Conservation (phyloP, 1,140 invertebrate species). For the Parapsyche elsis region DNA sequence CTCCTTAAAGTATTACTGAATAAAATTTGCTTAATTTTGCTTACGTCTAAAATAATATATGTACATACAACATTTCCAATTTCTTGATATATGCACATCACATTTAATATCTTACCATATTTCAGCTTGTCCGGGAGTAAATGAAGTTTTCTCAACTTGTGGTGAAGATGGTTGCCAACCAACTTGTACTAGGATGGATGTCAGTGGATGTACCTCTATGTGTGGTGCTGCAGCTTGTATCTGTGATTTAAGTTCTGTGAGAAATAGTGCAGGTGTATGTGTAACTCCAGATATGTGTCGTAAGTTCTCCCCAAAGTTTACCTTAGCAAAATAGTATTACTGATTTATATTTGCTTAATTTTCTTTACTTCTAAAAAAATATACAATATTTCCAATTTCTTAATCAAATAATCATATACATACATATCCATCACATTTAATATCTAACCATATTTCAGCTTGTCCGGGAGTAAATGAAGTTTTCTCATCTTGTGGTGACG, state of each 20-base stretch:
- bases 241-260: background rate
- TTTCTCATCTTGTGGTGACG: background rate
- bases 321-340: too few relatives aligned
- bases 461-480: background rate
- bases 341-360: too few relatives aligned
- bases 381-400: too few relatives aligned
- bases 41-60: too few relatives aligned
- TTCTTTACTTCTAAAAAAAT: too few relatives aligned
- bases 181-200: background rate
- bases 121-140: background rate
- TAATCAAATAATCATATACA: background rate
- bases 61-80: too few relatives aligned
- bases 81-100: too few relatives aligned
- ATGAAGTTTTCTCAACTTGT: background rate
- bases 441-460: background rate
- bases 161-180: background rate
- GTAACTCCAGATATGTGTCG: background rate
- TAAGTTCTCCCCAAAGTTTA: background rate
- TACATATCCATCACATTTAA: too few relatives aligned
- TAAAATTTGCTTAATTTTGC: too few relatives aligned
- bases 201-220: background rate
- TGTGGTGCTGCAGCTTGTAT: background rate
- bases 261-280: background rate
- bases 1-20: too few relatives aligned
- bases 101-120: too few relatives aligned